Evolutionary conservation across 2,113 vertebrate species (phyloP).

Genomic region (Gobio gobio): DNA sequence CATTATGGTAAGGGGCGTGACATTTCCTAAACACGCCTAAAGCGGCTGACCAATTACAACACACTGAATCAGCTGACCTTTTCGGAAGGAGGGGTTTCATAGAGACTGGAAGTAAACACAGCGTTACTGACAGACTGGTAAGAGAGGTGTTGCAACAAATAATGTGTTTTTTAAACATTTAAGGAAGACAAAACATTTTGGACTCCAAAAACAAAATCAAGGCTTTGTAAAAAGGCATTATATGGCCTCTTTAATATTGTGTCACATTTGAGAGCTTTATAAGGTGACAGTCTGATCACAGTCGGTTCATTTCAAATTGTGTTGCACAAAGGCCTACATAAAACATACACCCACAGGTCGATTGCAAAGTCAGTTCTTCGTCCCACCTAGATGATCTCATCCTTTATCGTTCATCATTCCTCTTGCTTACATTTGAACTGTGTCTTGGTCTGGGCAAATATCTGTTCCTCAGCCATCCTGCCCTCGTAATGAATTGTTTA

Average conservation of each 20-base stretch:
- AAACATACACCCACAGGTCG: not conserved
- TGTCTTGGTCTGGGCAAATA: conserved; percentile 22
- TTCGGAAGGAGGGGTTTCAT: no score
- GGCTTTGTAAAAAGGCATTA: no score
- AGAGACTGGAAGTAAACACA: no score
- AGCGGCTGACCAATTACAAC: no score
- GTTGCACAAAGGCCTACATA: not conserved
- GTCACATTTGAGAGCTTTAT: not conserved
- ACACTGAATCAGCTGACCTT: no score
- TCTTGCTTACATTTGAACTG: conserved; percentile 4
- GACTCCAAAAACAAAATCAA: no score
- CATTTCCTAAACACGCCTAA: no score
- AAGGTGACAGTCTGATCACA: not conserved
- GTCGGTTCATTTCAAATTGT: not conserved
- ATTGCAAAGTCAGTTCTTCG: not conserved
- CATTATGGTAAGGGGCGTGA: no score
- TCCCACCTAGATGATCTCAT: conserved; percentile 36
- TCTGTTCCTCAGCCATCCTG: conserved; percentile 12
- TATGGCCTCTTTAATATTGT: not conserved
- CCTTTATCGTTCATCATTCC: conserved; percentile 20
- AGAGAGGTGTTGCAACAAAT: no score
- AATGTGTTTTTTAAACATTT: no score
- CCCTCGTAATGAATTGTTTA: conserved; percentile 48
- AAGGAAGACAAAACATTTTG: no score
- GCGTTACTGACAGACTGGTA: no score